phyloP scores from a whole-genome alignment of 1,140 invertebrate species.

The Ceratina australensis region DNA sequence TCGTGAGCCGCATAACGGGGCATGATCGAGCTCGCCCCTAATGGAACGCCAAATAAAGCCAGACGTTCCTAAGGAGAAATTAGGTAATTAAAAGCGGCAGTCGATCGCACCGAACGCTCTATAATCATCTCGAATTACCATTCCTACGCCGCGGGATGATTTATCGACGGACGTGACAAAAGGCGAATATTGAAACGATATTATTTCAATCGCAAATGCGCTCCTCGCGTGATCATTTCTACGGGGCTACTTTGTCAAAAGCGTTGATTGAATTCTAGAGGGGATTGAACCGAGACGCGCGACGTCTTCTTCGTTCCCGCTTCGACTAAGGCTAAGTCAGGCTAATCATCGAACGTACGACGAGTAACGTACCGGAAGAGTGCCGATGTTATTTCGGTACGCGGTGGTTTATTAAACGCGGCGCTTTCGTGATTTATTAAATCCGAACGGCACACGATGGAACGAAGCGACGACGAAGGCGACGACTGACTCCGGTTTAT shows the following conservation, averaged over 20 bases:
- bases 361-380: background rate
- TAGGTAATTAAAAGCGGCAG: slow-evolving; percentile 38
- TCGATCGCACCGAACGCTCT: background rate
- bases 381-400: background rate
- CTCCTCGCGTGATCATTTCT: too few relatives aligned
- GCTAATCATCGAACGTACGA: slow-evolving; percentile 9
- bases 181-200: background rate
- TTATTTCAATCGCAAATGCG: too few relatives aligned
- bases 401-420: slow-evolving; percentile 18
- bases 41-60: slow-evolving; percentile 60
- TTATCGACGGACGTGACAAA: background rate
- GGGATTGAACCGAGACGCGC: too few relatives aligned
- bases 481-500: background rate
- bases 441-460: background rate
- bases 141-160: background rate
- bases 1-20: slow-evolving; percentile 54
- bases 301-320: background rate
- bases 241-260: too few relatives aligned
- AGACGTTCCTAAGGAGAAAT: slow-evolving; percentile 43
- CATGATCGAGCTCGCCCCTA: slow-evolving; percentile 47
- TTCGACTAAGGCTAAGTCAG: too few relatives aligned
- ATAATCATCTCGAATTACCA: background rate
- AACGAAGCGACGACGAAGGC: background rate
- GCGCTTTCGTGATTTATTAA: slow-evolving; percentile 43
- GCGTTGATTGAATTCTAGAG: too few relatives aligned